A percentile compares a stretch with the other conserved stretches of the same genome.
These are phyloP conservation scores for Pyrrhosoma nymphula DNA, from an alignment of 2,888 invertebrate genomes.

Conservation along the genomic window DNA sequence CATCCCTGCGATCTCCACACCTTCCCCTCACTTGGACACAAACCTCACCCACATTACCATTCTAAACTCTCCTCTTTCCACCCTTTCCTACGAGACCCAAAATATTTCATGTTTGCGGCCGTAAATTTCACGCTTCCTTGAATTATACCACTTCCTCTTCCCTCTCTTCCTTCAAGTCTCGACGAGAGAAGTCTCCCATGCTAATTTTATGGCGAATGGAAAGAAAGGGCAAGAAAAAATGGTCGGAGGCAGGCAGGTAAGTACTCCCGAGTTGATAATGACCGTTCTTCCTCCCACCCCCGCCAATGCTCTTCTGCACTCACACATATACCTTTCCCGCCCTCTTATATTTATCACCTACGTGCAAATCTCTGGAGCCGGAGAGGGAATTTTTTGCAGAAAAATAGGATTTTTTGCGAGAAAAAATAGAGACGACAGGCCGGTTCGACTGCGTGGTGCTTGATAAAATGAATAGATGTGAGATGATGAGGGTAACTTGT, in stretches of 20 bases:
- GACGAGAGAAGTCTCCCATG: not conserved
- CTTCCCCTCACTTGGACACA: not conserved
- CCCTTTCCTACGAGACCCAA: not conserved
- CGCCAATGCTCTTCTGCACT: too few species aligned
- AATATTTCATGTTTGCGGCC: not conserved
- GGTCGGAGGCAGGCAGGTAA: not conserved
- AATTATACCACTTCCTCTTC: not conserved
- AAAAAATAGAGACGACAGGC: not conserved
- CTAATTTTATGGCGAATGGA: not conserved
- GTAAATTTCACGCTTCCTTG: not conserved
- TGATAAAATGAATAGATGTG: not conserved
- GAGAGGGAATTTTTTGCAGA: too few species aligned
- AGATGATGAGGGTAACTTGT: not conserved
- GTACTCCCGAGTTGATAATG: not conserved
- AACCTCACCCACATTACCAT: not conserved
- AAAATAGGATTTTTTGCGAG: not conserved
- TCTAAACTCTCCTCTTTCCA: not conserved
- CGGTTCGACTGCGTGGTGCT: not conserved
- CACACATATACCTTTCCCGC: not conserved
- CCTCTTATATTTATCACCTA: conserved; percentile 1
- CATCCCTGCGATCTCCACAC: not conserved
- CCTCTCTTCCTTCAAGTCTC: not conserved
- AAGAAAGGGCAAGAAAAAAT: not conserved
- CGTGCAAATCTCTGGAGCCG: not conserved
- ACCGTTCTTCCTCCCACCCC: not conserved